Conservation (phyloP, 2,888 invertebrate genomes). For the Drymonia ruficornis region DNA sequence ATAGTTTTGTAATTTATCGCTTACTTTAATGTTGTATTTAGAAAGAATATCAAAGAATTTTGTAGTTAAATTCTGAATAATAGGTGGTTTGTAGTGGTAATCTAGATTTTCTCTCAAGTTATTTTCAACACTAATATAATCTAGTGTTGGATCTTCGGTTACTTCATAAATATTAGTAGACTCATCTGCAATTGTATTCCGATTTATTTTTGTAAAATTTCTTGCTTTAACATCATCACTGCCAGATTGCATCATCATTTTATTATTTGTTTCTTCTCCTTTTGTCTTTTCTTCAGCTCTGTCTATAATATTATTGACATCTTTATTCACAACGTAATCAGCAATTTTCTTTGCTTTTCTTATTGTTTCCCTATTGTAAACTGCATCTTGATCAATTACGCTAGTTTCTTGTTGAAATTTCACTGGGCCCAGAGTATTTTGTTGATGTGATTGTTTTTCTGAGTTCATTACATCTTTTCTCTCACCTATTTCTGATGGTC, state of each 20-base stretch:
- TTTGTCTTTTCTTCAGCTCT: neutral
- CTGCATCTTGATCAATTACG: neutral
- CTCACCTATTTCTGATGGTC: neutral
- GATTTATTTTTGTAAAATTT: neutral
- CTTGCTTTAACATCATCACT: neutral
- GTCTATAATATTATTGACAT: neutral
- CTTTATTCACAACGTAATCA: neutral
- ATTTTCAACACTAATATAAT: constrained; percentile 21
- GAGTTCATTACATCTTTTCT: constrained; percentile 5
- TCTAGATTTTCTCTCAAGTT: constrained; percentile 16
- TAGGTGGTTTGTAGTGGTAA: constrained; percentile 33
- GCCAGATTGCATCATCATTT: neutral
- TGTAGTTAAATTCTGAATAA: constrained; percentile 36
- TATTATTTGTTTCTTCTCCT: neutral
- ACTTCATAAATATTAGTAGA: constrained; percentile 45
- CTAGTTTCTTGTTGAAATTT: neutral
- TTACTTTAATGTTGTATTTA: constrained; percentile 62
- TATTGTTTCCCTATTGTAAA: neutral
- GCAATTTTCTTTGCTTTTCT: constrained; percentile 23
- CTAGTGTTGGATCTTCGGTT: constrained; percentile 39
- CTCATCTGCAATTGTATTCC: neutral
- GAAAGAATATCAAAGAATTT: constrained; percentile 53
- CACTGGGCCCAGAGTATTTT: neutral
- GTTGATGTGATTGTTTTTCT: neutral
- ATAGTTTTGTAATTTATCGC: constrained; percentile 64